Evolutionary conservation across 2,113 vertebrate genomes (phyloP), one percentile per base, ranked within the genome.

Genomic region (Megaceryle maxima): DNA sequence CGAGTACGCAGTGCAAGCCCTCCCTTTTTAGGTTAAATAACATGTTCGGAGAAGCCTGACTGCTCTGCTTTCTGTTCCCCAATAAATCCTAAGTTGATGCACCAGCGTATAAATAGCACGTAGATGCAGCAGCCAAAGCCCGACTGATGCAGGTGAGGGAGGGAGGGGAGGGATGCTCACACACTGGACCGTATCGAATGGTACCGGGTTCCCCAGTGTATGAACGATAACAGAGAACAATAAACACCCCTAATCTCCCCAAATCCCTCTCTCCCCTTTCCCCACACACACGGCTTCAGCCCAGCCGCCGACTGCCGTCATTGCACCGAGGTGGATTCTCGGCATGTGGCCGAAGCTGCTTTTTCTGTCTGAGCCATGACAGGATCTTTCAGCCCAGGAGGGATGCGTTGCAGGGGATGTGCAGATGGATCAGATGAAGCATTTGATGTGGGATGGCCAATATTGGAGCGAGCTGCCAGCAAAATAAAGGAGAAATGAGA

Each of bases 11-110:
- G 87, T 51, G 83, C 74, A 9, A 92, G 81, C 69, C 53, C 80
- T 89, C 37, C 86, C 86, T 76, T 95, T 76, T 53, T 44, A 48
- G 90, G 78, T 44, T 76, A 44, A 78, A 69, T 50, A 81, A 4
- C 39, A 3, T 11, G 74, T 29, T 28, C 64, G 3, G 56, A 64
- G 88, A 46, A 92, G 59, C 81, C 86, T 9, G 56, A 6, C 68
- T 63, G 82, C 78, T 92, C 63, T 53, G 60, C 75, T 83, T 82
- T 60, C 74, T 64, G 37, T 66, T 37, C 63, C 75, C 55, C 46
- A 59, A 19, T 91, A 94, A 94, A 96, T 84, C 87, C 91, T 62
- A 83, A 94, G 22, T 79, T 93, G 86, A 68, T 93, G 96, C 92
- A 66, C 69, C 81, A 29, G 88, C 69, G 14, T 43, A 79, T 69